phyloP scores from a whole-genome alignment of 2,888 invertebrate species.

The Cryptus viduatorius region DNA sequence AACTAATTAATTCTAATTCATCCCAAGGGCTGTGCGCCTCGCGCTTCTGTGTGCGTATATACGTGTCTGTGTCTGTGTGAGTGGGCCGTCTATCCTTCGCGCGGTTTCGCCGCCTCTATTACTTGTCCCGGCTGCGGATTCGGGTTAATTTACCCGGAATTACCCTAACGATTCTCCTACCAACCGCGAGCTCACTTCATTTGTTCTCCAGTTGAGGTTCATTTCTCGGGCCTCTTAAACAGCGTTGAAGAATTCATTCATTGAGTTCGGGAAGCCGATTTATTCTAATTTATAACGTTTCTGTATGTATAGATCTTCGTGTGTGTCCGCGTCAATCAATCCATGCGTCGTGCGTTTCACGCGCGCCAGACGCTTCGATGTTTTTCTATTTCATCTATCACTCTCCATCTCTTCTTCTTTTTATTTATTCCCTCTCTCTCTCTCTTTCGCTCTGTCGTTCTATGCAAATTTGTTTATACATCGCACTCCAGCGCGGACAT shows the following conservation, averaged over 20 bases:
- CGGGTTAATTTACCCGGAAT: constrained; percentile 52
- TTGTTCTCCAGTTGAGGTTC: constrained; percentile 29
- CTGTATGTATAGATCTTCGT: background rate
- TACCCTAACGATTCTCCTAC: constrained; percentile 28
- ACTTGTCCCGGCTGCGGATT: background rate
- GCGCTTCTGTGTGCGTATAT: background rate
- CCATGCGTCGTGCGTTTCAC: background rate
- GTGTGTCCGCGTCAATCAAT: constrained; percentile 40
- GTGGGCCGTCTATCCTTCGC: constrained; percentile 1
- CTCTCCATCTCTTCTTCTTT: constrained; percentile 2
- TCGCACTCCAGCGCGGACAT: constrained; percentile 27
- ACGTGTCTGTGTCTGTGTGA: background rate
- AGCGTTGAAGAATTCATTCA: background rate
- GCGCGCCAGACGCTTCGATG: constrained; percentile 13
- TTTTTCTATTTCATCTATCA: constrained; percentile 1
- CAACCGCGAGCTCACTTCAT: constrained; percentile 8
- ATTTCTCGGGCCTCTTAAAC: constrained; percentile 2
- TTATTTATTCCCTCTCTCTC: background rate
- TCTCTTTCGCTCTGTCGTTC: background rate
- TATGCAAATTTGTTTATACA: constrained; percentile 53
- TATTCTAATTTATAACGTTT: constrained; percentile 39
- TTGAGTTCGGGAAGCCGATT: constrained; percentile 24
- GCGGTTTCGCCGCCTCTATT: constrained; percentile 18
- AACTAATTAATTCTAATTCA: constrained; percentile 47
- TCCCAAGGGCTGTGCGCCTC: background rate